Evolutionary conservation across 1,140 invertebrate genomes (phyloP).

Genomic region (Euura saliciscinereae): DNA sequence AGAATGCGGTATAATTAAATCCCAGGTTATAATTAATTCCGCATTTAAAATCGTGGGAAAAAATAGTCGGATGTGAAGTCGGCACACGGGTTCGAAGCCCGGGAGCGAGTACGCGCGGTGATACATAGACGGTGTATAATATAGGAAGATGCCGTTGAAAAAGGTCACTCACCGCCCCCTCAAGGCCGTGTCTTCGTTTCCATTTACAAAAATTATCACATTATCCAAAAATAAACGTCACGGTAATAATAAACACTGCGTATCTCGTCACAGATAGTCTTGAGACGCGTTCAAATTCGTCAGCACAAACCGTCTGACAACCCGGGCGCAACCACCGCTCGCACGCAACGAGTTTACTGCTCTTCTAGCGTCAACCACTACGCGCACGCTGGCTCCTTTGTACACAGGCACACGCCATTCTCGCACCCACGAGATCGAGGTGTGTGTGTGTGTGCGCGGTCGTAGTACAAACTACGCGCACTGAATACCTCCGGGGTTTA

Average conservation of each 20-base stretch:
- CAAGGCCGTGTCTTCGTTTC: constrained; percentile 22
- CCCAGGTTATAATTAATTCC: not conserved
- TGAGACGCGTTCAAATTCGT: too few relatives aligned
- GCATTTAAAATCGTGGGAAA: constrained; percentile 13
- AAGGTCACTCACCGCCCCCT: constrained; percentile 40
- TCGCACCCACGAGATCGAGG: too few relatives aligned
- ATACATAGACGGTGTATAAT: not conserved
- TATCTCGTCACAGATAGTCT: too few relatives aligned
- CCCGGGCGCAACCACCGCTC: not conserved
- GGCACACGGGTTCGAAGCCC: constrained; percentile 11
- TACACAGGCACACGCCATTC: not conserved
- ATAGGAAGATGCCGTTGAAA: constrained; percentile 24
- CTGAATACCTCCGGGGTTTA: not conserved
- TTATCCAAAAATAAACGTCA: not conserved
- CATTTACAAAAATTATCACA: not conserved
- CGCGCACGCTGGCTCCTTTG: not conserved
- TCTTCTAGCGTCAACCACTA: not conserved
- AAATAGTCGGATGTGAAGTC: not conserved
- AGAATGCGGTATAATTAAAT: too few relatives aligned
- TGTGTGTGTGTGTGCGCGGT: too few relatives aligned
- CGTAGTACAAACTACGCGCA: not conserved
- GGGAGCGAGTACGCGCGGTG: constrained; percentile 9
- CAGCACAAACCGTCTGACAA: not conserved
- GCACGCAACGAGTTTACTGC: not conserved
- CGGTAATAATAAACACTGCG: too few relatives aligned